Evolutionary conservation across 2,113 vertebrate genomes (phyloP).

Genomic region (Syngnathus floridae): DNA sequence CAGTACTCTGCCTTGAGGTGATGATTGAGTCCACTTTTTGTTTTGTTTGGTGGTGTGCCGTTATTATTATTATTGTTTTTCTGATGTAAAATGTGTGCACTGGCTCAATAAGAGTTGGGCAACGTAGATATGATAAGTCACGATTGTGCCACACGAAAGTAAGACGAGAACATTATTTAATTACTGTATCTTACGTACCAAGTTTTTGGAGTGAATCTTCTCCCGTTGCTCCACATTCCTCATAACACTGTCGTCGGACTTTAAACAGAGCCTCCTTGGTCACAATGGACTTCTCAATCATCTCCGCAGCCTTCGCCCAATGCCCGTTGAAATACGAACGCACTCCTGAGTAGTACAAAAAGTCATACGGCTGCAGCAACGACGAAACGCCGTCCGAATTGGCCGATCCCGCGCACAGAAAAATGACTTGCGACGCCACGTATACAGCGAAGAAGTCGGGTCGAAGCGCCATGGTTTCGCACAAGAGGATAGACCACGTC

Average conservation of each 20-base stretch:
- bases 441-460: constrained; percentile 48
- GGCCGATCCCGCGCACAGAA: constrained; percentile 3
- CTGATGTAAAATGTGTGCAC: not conserved
- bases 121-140: not conserved
- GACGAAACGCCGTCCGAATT: constrained; percentile 19
- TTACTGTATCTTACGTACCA: constrained; percentile 35
- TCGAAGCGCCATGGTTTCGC: constrained; percentile 61
- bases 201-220: constrained; percentile 35
- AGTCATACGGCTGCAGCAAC: constrained; percentile 71
- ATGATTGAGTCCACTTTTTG: not conserved
- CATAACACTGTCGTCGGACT: constrained; percentile 63
- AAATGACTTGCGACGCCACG: constrained; percentile 64
- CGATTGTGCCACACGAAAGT: not conserved
- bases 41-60: not conserved
- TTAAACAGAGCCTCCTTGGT: constrained; percentile 68
- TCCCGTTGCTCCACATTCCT: constrained; percentile 58
- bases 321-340: constrained; percentile 79
- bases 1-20: not conserved
- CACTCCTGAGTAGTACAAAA: constrained; percentile 81
- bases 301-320: constrained; percentile 79
- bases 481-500: constrained; percentile 11
- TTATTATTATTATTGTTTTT: not conserved
- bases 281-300: constrained; percentile 77
- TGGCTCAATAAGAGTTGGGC: not conserved
- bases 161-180: not conserved